phyloP scores from a whole-genome alignment of 2,797 vertebrate genomes.

The Petrocephalus schoutedeni region DNA sequence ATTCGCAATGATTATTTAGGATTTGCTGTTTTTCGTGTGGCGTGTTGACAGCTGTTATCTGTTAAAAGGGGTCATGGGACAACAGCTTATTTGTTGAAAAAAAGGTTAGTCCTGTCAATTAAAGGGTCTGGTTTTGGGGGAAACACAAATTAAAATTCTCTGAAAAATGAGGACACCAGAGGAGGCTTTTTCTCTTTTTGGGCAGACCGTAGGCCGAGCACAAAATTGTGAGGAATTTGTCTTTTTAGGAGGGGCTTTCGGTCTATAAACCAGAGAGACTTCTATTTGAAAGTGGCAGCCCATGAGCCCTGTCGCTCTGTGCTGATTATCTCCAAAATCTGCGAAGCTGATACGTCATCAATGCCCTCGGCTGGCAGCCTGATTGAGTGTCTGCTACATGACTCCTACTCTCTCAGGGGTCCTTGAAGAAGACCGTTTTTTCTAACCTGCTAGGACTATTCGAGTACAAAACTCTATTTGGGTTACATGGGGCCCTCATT shows the following conservation, averaged over 20 bases:
- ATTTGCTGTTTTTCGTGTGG: neutral
- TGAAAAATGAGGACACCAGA: neutral
- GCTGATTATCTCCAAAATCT: neutral
- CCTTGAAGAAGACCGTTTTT: neutral
- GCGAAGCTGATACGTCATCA: neutral
- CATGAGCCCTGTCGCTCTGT: neutral
- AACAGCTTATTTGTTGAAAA: neutral
- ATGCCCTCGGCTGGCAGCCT: neutral
- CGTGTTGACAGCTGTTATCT: neutral
- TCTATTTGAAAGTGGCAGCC: neutral
- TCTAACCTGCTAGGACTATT: neutral
- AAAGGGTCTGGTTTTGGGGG: neutral
- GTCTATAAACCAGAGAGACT: neutral
- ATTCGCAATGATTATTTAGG: neutral
- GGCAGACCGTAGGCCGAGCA: neutral
- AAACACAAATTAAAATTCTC: neutral
- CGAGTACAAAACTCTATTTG: slow-evolving; percentile 4
- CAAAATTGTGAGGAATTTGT: neutral
- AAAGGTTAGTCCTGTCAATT: neutral
- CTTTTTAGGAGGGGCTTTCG: neutral
- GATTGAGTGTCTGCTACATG: neutral
- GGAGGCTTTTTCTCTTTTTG: neutral
- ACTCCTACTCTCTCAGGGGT: neutral
- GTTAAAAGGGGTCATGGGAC: neutral
- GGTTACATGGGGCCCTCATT: neutral